Base-by-base conservation (phyloP, 2,113 vertebrate genomes). In the Sphyrna mokarran region DNA sequence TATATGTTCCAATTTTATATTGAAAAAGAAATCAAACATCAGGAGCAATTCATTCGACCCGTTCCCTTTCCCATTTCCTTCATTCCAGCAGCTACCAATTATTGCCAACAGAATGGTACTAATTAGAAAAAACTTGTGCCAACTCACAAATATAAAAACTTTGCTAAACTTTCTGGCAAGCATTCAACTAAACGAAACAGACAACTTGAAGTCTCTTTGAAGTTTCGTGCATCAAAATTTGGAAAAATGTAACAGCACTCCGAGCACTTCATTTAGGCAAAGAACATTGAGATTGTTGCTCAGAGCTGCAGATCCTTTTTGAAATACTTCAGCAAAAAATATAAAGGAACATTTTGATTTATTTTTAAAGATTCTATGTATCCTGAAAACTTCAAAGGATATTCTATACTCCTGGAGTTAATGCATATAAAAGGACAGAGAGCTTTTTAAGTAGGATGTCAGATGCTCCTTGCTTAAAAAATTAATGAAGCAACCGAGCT, bases 381-480 rank as follows among this genome's bases (percentile, higher is more conserved):
- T 70, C 69, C 69, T 48, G 54, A 18, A 95, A 43, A 95, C 68
- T 95, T 54, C 94, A 95, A 95, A 95, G 66, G 94, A 54, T 54
- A 33, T 95, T 48, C 37, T 54, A 72, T 43, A 48, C 40, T 95
- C 69, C 10, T 95, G 54, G 94, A 76, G 94, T 95, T 72, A 95
- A 95, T 95, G 40, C 94, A 76, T 72, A 95, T 95, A 95, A 95
- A 95, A 72, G 69, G 66, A 76, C 14, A 48, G 94, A 18, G 40
- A 95, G 94, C 68, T 95, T 95, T 94, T 72, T 33, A 95, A 95
- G 68, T 48, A 72, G 13, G 94, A 76, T 54, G 26, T 70, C 48
- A 95, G 40, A 95, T 70, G 94, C 23, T 54, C 43, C 43, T 72
- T 95, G 94, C 94, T 95, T 72, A 95, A 95, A 95, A 93, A 95